phyloP scores from a whole-genome alignment of 2,113 vertebrate genomes.

The Pseudolaguvia tuberculata region DNA sequence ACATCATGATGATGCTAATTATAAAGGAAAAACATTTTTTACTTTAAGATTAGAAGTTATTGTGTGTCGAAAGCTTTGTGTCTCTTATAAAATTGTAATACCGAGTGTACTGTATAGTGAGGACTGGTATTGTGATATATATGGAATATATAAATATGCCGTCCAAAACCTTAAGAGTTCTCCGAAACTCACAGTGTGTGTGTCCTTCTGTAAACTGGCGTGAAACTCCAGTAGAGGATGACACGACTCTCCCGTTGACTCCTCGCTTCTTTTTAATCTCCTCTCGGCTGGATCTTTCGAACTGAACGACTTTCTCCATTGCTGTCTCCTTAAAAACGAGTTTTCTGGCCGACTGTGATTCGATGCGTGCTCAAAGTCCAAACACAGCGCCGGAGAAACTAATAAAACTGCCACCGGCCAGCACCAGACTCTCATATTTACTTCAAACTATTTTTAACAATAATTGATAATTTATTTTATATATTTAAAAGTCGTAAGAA shows the following conservation, averaged over 20 bases:
- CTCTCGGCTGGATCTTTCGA: slow-evolving; percentile 49
- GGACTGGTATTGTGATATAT: background rate
- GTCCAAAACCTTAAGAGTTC: background rate
- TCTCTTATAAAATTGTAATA: background rate
- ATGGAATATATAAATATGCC: background rate
- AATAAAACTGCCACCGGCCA: slow-evolving; percentile 50
- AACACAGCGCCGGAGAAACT: slow-evolving; percentile 47
- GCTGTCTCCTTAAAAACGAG: slow-evolving; percentile 44
- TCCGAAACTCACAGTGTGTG: slow-evolving; percentile 75
- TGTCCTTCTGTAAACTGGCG: slow-evolving; percentile 73
- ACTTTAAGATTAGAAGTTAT: too few species aligned
- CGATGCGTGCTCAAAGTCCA: slow-evolving; percentile 52
- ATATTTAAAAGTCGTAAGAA: background rate
- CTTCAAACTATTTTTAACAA: background rate
- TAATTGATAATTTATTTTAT: background rate
- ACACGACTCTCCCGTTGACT: slow-evolving; percentile 62
- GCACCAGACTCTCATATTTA: slow-evolving; percentile 58
- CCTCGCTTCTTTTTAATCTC: slow-evolving; percentile 53
- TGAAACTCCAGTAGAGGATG: slow-evolving; percentile 59
- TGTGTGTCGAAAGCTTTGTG: background rate
- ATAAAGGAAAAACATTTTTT: too few species aligned
- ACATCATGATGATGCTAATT: too few species aligned
- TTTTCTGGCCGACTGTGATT: slow-evolving; percentile 26
- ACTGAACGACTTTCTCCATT: slow-evolving; percentile 4
- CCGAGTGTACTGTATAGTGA: background rate